Evolutionary conservation across 2,888 invertebrate species (phyloP), one percentile per base, ranked within the genome.

Genomic region (Zaprionus lineosus): DNA sequence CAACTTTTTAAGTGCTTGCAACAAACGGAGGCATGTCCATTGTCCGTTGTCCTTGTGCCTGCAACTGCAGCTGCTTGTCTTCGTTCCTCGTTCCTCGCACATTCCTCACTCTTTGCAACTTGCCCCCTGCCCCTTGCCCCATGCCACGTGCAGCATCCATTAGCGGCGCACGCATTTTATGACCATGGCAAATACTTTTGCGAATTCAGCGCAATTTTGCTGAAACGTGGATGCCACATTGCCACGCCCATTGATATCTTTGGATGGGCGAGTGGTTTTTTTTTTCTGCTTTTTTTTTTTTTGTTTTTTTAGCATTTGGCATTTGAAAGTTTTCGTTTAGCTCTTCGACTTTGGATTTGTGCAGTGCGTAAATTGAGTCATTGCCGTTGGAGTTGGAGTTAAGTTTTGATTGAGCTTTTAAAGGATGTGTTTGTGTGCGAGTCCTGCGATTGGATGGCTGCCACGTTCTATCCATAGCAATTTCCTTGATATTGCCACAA

Each of bases 361-460:
- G 36, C 8, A 62, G 52, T 40, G 78, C 58, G 60, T 63, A 81
- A 76, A 84, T 81, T 65, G 81, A 68, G 74, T 60, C 78, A 73
- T 55, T 63, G 47, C 56, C 48, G 57, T 26, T 29, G 16, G 18
- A 66, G 37, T 18, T 29, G 16, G 39, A n/a, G 64, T 65, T 68
- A 68, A 57, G 65, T 76, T 81, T 72, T 84, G 81, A 78, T 78
- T 86, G 86, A 81, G 62, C 85, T 59, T 86, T 78, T 86, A 76
- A 73, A 68, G 74, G 53, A 48, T 48, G 55, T 63, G 60, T 60
- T 64, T 66, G 62, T 60, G 57, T 58, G 36, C 37, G 26, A 39
- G 48, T 63, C 26, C 43, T 28, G 47, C 51, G 8, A 19, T 36
- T 29, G 36, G 29, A 28, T 34, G 48, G 50, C 50, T 66, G 72